Conservation (phyloP, 2,113 vertebrate species). For the Chitala chitala region DNA sequence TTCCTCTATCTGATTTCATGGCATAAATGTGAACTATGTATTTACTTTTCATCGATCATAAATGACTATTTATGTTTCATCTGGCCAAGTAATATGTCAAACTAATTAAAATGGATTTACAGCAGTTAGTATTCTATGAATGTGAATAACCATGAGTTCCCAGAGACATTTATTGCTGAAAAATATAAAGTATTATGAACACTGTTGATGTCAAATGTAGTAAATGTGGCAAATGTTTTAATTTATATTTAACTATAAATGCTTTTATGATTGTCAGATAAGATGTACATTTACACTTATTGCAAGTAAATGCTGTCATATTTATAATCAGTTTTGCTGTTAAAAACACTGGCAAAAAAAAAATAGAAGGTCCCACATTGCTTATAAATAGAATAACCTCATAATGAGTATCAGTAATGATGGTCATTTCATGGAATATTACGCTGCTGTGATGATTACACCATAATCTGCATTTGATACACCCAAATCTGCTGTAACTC, state of each 20-base stretch:
- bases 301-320: neutral
- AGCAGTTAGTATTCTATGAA: neutral
- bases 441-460: slow-evolving; percentile 96
- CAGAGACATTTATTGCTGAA: neutral
- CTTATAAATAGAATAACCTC: slow-evolving; percentile 80
- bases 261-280: neutral
- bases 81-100: neutral
- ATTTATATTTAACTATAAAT: neutral
- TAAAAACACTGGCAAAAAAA: slow-evolving; percentile 23
- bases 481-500: slow-evolving; percentile 76
- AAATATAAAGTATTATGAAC: neutral
- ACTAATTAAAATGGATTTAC: neutral
- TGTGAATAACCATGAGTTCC: neutral
- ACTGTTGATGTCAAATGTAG: too few relatives aligned
- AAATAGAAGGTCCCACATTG: slow-evolving; percentile 52
- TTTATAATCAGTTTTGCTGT: neutral
- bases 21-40: too few relatives aligned
- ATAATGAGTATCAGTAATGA: slow-evolving; percentile 86
- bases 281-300: neutral
- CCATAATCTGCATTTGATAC: slow-evolving; percentile 84
- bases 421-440: slow-evolving; percentile 99
- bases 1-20: too few relatives aligned
- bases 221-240: neutral
- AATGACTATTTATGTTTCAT: too few relatives aligned
- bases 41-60: too few relatives aligned